phyloP scores from a whole-genome alignment of 2,797 vertebrate genomes.

The Xenopus petersii region DNA sequence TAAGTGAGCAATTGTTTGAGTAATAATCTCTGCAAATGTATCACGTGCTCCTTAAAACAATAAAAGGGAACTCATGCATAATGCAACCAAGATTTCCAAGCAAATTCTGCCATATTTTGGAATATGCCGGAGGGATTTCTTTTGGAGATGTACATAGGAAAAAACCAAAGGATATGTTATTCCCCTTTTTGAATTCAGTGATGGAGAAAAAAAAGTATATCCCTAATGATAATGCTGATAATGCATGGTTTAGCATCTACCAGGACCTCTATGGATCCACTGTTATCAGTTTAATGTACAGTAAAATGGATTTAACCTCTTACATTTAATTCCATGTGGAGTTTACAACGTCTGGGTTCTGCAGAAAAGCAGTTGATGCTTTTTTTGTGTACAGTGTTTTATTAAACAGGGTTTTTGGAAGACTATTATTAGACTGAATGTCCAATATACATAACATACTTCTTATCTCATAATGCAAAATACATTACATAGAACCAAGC shows the following conservation, averaged over 20 bases:
- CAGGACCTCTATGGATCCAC: conserved; percentile 68
- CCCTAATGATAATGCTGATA: conserved; percentile 27
- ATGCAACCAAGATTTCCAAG: neutral
- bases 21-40: neutral
- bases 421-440: no score
- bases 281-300: conserved; percentile 66
- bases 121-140: neutral
- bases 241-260: conserved; percentile 63
- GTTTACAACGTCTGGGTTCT: conserved; percentile 68
- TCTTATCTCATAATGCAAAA: no score
- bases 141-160: no score
- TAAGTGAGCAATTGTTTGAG: conserved; percentile 34
- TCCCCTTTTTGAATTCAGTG: no score
- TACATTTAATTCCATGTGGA: conserved; percentile 72
- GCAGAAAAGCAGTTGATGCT: neutral
- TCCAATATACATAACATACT: no score
- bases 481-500: no score
- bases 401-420: no score
- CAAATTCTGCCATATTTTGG: neutral
- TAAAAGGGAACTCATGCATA: neutral
- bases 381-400: no score
- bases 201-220: neutral
- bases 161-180: no score
- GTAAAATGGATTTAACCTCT: conserved; percentile 81
- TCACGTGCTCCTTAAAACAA: neutral